Percentiles rank a stretch among this genome's conserved stretches.
Evolutionary conservation across 2,113 vertebrate genomes (phyloP).

Genomic region (Podarcis raffonei): DNA sequence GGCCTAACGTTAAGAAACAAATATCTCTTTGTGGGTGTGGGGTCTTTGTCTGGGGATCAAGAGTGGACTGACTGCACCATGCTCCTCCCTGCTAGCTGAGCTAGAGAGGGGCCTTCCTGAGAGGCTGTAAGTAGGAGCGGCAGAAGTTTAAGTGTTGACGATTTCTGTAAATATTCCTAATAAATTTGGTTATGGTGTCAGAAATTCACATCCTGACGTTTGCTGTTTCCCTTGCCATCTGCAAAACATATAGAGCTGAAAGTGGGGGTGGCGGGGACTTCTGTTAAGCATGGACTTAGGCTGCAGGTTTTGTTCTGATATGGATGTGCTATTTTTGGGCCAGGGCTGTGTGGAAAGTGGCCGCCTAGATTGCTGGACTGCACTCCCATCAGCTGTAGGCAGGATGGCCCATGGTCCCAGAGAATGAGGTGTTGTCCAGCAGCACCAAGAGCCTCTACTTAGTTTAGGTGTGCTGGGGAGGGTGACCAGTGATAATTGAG

Average conservation of each 20-base stretch:
- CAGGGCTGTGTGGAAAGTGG: neutral
- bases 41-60: too few relatives aligned
- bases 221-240: neutral
- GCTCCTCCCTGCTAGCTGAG: neutral
- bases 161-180: slow-evolving; percentile 17
- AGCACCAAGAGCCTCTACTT: too few relatives aligned
- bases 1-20: neutral
- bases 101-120: neutral
- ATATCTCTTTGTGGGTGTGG: neutral
- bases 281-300: neutral
- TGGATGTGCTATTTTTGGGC: neutral
- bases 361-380: neutral
- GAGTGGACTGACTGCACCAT: neutral
- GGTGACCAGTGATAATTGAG: too few relatives aligned
- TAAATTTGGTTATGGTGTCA: neutral
- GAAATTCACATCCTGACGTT: neutral
- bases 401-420: too few relatives aligned
- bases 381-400: neutral
- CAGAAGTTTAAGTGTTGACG: neutral
- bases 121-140: neutral
- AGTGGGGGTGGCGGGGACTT: too few relatives aligned
- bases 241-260: too few relatives aligned
- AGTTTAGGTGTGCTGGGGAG: too few relatives aligned
- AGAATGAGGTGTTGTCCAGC: too few relatives aligned
- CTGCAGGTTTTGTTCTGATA: neutral